Base-by-base conservation (phyloP, 2,797 vertebrate genomes). In the Myotis vivesi region DNA sequence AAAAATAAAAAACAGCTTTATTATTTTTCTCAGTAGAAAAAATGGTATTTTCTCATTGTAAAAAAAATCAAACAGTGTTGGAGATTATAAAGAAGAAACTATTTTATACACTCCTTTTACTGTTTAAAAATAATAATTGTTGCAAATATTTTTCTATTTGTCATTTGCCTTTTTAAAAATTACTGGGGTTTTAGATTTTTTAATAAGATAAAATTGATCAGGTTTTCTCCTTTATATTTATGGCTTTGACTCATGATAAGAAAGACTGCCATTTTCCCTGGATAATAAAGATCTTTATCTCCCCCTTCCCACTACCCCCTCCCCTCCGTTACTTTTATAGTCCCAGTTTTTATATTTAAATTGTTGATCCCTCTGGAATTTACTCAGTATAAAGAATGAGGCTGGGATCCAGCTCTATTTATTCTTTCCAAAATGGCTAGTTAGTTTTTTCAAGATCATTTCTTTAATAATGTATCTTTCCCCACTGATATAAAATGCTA, bases 391-490 rank as follows among this genome's bases (percentile, higher is more conserved):
- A 85, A 95, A 90, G 80, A 95, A 96, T 73, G 81, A 95, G 82
- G 16, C 73, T 92, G 81, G 57, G 68, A 80, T 92, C 33, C 36
- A 82, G 64, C 62, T 90, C 76, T 93, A 11, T 94, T 86, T 85
- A 62, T 87, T 93, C 89, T 95, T 95, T 93, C 89, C 84, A 94
- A 94, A 94, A 91, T 87, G 87, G 59, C 68, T 86, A 68, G 86
- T 66, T 95, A 88, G 28, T 76, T 80, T 95, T 87, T 89, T 46
- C 62, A 64, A 92, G 89, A 88, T 84, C n/a, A 72, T 81, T 94
- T 94, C 77, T 92, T 86, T 33, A 94, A 96, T 92, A 94, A 93
- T 96, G 95, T 76, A 88, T 94, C n/a, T 93, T 92, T 62, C 90
- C 57, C 76, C 25, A 62, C 23, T 85, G 87, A 68, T 94, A 59